Conservation (phyloP, 1,140 invertebrate genomes). For the Heliconius melpomene region DNA sequence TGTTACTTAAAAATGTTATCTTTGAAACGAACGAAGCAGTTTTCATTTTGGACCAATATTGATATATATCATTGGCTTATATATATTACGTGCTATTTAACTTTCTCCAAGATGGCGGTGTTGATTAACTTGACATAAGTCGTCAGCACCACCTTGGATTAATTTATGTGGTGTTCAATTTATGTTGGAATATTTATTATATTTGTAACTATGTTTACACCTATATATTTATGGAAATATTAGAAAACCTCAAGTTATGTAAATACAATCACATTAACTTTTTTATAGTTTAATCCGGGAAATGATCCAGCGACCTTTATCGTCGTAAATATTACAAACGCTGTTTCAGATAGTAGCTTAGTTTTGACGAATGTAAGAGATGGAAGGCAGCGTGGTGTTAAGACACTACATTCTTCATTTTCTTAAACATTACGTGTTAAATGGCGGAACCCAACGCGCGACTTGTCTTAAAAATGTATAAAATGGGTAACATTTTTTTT, state of each 20-base stretch:
- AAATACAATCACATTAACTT: no score
- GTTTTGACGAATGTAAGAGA: no score
- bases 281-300: no score
- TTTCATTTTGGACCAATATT: conserved; percentile 1
- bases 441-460: neutral
- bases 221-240: no score
- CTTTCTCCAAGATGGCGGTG: neutral
- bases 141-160: neutral
- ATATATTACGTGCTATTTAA: neutral
- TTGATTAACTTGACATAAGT: neutral
- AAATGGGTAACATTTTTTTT: neutral
- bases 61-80: neutral
- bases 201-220: no score
- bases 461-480: neutral
- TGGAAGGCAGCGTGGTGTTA: no score
- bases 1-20: conserved; percentile 7
- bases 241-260: no score
- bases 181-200: no score
- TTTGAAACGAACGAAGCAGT: conserved; percentile 14
- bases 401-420: no score
- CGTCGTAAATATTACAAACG: no score
- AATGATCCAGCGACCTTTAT: no score
- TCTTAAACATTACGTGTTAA: neutral
- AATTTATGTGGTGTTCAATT: neutral
- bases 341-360: no score